phyloP scores from a whole-genome alignment of 2,888 invertebrate genomes.

The Apomyelois bistriatella region DNA sequence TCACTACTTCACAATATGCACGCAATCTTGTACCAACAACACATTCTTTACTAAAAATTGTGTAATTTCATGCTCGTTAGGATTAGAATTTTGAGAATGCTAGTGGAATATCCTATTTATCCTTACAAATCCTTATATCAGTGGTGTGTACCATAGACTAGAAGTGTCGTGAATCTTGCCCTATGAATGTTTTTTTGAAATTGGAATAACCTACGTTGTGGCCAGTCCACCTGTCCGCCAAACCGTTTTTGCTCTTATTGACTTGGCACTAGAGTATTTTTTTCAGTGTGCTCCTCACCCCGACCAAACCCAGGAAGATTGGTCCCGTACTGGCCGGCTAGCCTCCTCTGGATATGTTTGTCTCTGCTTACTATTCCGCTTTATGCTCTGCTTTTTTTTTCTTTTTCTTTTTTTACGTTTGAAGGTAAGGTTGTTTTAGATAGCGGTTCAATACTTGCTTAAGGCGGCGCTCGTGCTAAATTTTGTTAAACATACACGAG shows the following conservation, averaged over 20 bases:
- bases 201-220: constrained; percentile 22
- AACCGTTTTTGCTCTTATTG: constrained; percentile 71
- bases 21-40: constrained; percentile 20
- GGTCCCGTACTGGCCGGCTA: constrained; percentile 74
- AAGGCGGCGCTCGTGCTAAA: constrained; percentile 4
- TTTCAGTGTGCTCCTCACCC: constrained; percentile 80
- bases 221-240: constrained; percentile 54
- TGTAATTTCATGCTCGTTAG: constrained; percentile 76
- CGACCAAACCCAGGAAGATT: constrained; percentile 79
- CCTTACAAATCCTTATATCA: constrained; percentile 33
- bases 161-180: constrained; percentile 28
- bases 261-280: constrained; percentile 79
- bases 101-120: constrained; percentile 63
- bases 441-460: background rate
- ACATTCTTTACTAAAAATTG: constrained; percentile 35
- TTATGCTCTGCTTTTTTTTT: constrained; percentile 64
- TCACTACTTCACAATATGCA: constrained; percentile 18
- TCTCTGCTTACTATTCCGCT: constrained; percentile 67
- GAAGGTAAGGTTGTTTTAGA: constrained; percentile 25
- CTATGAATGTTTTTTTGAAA: constrained; percentile 35
- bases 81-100: constrained; percentile 76
- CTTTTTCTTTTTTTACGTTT: constrained; percentile 31
- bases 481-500: background rate
- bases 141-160: constrained; percentile 29
- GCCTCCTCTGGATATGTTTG: constrained; percentile 79